These are phyloP conservation scores for Drosophila lini DNA, from an alignment of 1,140 invertebrate species.

Conservation along the genomic window DNA sequence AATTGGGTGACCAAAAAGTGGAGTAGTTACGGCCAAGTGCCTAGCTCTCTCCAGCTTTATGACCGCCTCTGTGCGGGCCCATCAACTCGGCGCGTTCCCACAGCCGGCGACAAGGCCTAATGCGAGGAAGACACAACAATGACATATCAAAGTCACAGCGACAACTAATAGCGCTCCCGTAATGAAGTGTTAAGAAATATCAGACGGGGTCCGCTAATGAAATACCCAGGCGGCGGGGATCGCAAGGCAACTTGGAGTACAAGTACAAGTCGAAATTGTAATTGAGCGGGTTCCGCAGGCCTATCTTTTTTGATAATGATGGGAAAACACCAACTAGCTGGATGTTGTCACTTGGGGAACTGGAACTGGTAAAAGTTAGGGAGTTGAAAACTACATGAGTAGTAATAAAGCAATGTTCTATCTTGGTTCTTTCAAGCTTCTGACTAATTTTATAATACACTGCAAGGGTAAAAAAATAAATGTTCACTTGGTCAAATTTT, in stretches of 20 bases:
- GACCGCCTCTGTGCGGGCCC: slow-evolving; percentile 58
- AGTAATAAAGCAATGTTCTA: not conserved
- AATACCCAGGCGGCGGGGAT: slow-evolving; percentile 39
- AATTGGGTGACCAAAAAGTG: slow-evolving; percentile 45
- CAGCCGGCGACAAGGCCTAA: slow-evolving; percentile 51
- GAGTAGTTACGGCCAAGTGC: slow-evolving; percentile 39
- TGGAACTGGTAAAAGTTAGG: not conserved
- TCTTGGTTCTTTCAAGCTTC: too few relatives aligned
- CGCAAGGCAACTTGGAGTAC: slow-evolving; percentile 16
- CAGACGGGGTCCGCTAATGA: slow-evolving; percentile 60
- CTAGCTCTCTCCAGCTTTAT: slow-evolving; percentile 34
- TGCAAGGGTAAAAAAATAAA: too few relatives aligned
- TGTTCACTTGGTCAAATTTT: not conserved
- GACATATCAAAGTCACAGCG: slow-evolving; percentile 68
- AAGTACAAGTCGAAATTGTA: slow-evolving; percentile 23
- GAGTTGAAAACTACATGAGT: not conserved
- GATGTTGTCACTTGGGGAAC: slow-evolving; percentile 19
- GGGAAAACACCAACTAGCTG: slow-evolving; percentile 38
- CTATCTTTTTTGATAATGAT: slow-evolving; percentile 53
- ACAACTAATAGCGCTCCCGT: slow-evolving; percentile 63
- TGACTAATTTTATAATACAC: too few relatives aligned
- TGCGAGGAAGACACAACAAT: slow-evolving; percentile 57
- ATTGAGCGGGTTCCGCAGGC: slow-evolving; percentile 25
- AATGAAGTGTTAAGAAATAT: slow-evolving; percentile 74
- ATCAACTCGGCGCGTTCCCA: slow-evolving; percentile 20